These are phyloP conservation scores for Sinonovacula constricta DNA, from an alignment of 1,140 invertebrate species.

Conservation along the genomic window DNA sequence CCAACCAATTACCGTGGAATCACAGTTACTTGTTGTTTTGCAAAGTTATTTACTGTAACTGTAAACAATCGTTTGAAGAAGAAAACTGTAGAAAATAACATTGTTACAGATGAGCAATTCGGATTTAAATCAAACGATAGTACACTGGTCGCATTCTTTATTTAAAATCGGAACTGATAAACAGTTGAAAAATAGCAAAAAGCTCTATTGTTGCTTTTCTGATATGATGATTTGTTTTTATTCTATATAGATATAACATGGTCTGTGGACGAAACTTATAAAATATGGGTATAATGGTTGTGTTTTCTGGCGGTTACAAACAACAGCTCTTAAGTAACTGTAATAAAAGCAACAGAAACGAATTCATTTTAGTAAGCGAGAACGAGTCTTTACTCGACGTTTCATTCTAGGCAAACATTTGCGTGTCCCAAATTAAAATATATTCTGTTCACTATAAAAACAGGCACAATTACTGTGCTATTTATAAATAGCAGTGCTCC, in stretches of 20 bases:
- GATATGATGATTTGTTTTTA: slow-evolving; percentile 1
- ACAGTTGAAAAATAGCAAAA: background rate
- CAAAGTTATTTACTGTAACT: slow-evolving; percentile 11
- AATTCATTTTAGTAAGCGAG: too few relatives aligned
- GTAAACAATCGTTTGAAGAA: slow-evolving; percentile 20
- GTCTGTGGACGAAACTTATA: slow-evolving; percentile 2
- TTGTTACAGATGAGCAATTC: slow-evolving; percentile 29
- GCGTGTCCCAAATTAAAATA: too few relatives aligned
- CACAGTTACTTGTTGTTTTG: slow-evolving; percentile 13
- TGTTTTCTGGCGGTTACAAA: too few relatives aligned
- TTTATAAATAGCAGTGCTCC: too few relatives aligned
- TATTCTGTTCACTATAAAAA: too few relatives aligned
- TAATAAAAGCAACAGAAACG: too few relatives aligned
- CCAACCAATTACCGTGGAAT: slow-evolving; percentile 27
- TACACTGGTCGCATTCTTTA: slow-evolving; percentile 22
- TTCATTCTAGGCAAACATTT: background rate
- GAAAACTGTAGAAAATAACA: background rate
- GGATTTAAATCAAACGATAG: slow-evolving; percentile 10
- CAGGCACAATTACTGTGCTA: too few relatives aligned
- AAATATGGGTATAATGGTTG: background rate
- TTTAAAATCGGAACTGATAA: slow-evolving; percentile 22
- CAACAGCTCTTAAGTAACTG: too few relatives aligned
- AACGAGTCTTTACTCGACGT: background rate
- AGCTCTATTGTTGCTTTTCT: slow-evolving; percentile 7
- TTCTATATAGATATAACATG: background rate